Evolutionary conservation across 2,797 vertebrate genomes (phyloP), one percentile per base, ranked within the genome.

Genomic region (Malurus leucopterus): DNA sequence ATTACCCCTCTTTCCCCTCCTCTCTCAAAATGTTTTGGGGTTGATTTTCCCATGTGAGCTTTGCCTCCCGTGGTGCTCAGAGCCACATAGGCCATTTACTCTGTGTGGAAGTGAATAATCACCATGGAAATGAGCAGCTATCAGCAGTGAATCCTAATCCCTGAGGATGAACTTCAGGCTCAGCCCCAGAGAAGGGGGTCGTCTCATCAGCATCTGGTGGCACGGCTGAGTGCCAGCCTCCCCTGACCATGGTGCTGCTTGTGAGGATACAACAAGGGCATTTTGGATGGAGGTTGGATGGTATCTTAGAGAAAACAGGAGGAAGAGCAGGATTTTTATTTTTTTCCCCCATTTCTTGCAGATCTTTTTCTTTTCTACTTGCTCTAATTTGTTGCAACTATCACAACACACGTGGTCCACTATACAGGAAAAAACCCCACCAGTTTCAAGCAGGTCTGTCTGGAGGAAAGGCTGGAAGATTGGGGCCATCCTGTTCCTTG

Each of bases 231-330:
- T 49, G 55, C 40, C 2, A 2, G 30, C 22, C 24, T 51, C 6
- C 36, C 10, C 40, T 0, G 0, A 4, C 4, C 2, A 36, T 1
- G 0, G n/a, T 49, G 49, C 49, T 58, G 50, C 34, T 44, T 2
- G 1, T 34, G 50, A 67, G 30, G 26, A 8, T 11, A 38, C 2
- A 2, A 11, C 1, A 3, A 13, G 18, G 23, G 7, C 5, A 30
- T 65, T 82, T 58, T 30, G 49, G 55, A 23, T 38, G 19, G 53
- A 61, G 43, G 13, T 23, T 75, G 32, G 4, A 36, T 19, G 0
- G 0, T 63, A n/a, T 29, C 32, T 24, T 32, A 43, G 44, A 58
- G 50, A 41, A 41, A 88, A 41, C 13, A 72, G 29, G 15, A 44
- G 2, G 20, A 68, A 62, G 24, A 57, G 64, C 44, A 82, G 7